Base-by-base conservation (phyloP, 2,113 vertebrate genomes). In the Origma solitaria region DNA sequence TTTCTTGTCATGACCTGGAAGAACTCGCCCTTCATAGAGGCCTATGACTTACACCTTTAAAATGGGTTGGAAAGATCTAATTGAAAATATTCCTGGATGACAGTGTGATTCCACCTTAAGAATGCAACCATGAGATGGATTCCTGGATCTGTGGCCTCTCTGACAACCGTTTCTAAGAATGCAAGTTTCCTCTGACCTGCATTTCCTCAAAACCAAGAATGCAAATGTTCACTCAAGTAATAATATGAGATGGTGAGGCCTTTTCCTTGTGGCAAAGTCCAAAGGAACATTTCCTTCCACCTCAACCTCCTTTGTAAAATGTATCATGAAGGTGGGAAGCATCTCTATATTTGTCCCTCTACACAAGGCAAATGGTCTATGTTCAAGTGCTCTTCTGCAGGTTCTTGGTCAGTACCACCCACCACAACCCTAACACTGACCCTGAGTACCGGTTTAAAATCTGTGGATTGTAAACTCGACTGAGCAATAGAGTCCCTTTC, bases 191-290 rank as follows among this genome's bases (percentile, higher is more conserved):
- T 90, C 68, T 64, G 42, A 80, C 49, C 61, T 53, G 24, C 17
- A 47, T 88, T 86, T 94, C 72, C 37, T 82, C 81, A 90, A 95
- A 94, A 84, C 18, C 58, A 82, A 85, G 77, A 91, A 89, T 15
- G 18, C 22, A 79, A 82, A 79, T 33, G 21, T 18, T 68, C 13
- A 49, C 56, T 88, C 72, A 45, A 69, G 53, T 62, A 75, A 82
- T 86, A 78, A 71, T 37, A 70, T 37, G 25, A 72, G 33, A 76
- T 33, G 35, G 42, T 13, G 18, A 95, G 33, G 38, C 5, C 19
- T 44, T 91, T 79, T 64, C 60, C 54, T 40, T 79, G 45, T 31
- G 33, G 54, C 30, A 91, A 84, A 65, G 25, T 76, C 78, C 61
- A 91, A 40, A 6, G 2, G 51, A 89, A 57, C 13, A 73, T n/a